Conservation (phyloP, 2,888 invertebrate species). For the Ectemnius cavifrons region DNA sequence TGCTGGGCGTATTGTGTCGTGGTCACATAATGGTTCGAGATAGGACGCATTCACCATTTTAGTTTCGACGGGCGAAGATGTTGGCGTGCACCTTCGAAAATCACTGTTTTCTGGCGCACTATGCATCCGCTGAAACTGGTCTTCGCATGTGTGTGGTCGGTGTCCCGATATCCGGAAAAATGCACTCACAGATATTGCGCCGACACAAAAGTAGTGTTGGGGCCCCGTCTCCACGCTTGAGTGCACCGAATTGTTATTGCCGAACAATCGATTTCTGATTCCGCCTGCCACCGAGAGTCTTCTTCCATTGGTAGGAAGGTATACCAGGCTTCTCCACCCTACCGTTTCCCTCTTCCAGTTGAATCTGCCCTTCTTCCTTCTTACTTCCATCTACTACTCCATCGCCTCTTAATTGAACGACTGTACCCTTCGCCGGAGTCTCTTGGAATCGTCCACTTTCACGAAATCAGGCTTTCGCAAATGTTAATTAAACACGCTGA, state of each 20-base stretch:
- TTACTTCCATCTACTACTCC: neutral
- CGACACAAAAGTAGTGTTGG: constrained; percentile 66
- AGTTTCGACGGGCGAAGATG: neutral
- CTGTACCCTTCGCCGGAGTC: too few species aligned
- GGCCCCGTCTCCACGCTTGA: constrained; percentile 50
- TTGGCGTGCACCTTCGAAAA: neutral
- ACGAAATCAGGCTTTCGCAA: too few species aligned
- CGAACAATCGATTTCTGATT: constrained; percentile 66
- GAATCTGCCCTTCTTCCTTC: constrained; percentile 15
- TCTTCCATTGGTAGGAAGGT: constrained; percentile 12
- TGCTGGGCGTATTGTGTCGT: too few species aligned
- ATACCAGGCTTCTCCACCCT: constrained; percentile 13
- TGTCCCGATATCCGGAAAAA: constrained; percentile 67
- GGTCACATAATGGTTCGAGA: too few species aligned
- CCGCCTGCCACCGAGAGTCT: constrained; percentile 46
- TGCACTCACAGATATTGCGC: constrained; percentile 75
- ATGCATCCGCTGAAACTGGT: constrained; percentile 28
- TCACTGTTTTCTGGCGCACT: neutral
- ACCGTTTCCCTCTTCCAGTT: neutral
- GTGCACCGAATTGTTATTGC: constrained; percentile 71
- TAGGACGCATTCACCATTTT: neutral
- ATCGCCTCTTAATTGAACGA: too few species aligned
- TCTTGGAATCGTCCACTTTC: too few species aligned
- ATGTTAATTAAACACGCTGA: too few species aligned
- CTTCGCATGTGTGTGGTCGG: constrained; percentile 44